Percentiles rank a stretch among this genome's conserved stretches.
Conservation (phyloP, 2,797 vertebrate genomes). For the Anisognathus igniventris region DNA sequence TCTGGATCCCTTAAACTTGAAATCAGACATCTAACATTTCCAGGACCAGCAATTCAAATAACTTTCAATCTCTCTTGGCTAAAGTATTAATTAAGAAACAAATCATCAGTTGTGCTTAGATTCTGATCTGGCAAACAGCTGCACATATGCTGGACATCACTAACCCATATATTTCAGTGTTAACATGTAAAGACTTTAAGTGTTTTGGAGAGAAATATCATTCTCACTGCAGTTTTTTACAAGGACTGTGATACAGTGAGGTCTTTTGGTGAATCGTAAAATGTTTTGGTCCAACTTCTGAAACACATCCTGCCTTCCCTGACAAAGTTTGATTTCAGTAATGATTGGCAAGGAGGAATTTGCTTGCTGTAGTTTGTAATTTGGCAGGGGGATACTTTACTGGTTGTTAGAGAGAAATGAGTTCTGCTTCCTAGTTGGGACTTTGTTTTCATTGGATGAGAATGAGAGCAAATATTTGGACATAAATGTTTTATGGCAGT, state of each 20-base stretch:
- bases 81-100: slow-evolving; percentile 35
- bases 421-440: slow-evolving; percentile 37
- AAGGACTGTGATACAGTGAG: background rate
- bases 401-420: slow-evolving; percentile 27
- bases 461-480: slow-evolving; percentile 61
- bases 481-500: slow-evolving; percentile 58
- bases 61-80: background rate
- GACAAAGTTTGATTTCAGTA: background rate
- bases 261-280: background rate
- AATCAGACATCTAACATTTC: slow-evolving; percentile 19
- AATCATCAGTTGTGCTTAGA: background rate
- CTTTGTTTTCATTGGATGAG: slow-evolving; percentile 54
- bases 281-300: background rate
- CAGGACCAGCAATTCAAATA: slow-evolving; percentile 26
- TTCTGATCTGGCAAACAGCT: background rate
- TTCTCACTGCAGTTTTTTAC: background rate
- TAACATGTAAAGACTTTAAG: background rate
- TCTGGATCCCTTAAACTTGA: slow-evolving; percentile 9
- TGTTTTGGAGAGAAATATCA: background rate
- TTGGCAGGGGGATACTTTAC: slow-evolving; percentile 22
- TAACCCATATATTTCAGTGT: background rate
- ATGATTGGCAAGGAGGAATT: background rate
- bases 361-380: background rate
- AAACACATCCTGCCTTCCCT: background rate
- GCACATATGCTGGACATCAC: background rate